Base-by-base conservation (phyloP, 23 tunicate species). In the Oikopleura dioica region DNA sequence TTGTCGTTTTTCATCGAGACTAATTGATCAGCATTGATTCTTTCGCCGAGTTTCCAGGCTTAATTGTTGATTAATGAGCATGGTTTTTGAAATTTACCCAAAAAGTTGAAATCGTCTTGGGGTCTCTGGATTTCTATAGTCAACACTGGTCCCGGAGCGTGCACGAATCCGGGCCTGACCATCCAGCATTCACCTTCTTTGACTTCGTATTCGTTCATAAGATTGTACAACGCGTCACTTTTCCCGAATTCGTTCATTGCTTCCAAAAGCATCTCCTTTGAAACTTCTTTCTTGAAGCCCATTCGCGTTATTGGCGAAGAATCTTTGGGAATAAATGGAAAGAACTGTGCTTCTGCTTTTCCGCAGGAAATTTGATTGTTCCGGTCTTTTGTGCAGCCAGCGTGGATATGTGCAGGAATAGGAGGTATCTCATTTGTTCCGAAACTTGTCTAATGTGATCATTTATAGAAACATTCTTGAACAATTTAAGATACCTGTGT, bases 141-240 rank as follows among this genome's bases (percentile, higher is more conserved):
- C 33, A 63, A 63, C 33, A 2, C 26, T 63, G 72, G 72, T 2
- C 72, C 72, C 2, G 72, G 72, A 21, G 72, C 72, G 33, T 63
- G 72, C 5, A 63, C 72, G 26, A 63, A 63, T 63, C 72, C 72
- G 33, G 72, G 72, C 72, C 72, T 24, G 33, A 63, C 72, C 72
- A 63, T 63, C 72, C 72, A 63, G 26, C 72, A 63, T 63, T 63
- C 72, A 28, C 26, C 26, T 63, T 63, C 72, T 28, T 63, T 63
- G 4, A 28, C 33, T 63, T 63, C 72, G 26, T 63, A 63, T 28
- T 23, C 29, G 5, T 28, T 63, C 72, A 63, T 63, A 2, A 63
- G 2, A 2, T 63, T 31, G 33, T 63, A 63, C 16, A 63, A 23
- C 4, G 16, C 72, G 33, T 63, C 72, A 21, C 30, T 12, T 28